Evolutionary conservation across 2,888 invertebrate species (phyloP).

Genomic region (Drepanosiphum platanoidis): DNA sequence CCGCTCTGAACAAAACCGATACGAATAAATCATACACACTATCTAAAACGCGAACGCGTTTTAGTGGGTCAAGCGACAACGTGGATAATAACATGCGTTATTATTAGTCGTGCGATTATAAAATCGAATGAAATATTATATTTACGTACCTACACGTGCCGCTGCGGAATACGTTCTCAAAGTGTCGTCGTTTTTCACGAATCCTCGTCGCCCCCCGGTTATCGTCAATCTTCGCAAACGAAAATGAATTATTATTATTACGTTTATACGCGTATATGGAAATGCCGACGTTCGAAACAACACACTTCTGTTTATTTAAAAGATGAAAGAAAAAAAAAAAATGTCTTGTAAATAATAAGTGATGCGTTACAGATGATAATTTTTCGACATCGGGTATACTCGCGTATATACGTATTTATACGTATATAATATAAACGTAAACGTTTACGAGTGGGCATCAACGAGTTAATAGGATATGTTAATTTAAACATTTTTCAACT

Average conservation of each 20-base stretch:
- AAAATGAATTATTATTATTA: neutral
- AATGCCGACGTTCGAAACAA: neutral
- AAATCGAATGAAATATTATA: too few relatives aligned
- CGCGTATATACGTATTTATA: too few relatives aligned
- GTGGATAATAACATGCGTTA: too few relatives aligned
- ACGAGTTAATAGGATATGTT: slow-evolving; percentile 51
- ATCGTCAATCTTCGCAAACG: neutral
- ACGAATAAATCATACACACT: too few relatives aligned
- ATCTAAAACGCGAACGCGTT: too few relatives aligned
- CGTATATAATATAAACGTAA: neutral
- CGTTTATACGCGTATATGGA: neutral
- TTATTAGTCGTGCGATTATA: too few relatives aligned
- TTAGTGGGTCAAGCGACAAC: too few relatives aligned
- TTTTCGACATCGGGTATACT: slow-evolving; percentile 6
- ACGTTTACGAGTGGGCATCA: slow-evolving; percentile 39
- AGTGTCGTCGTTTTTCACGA: neutral
- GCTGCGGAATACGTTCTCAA: neutral
- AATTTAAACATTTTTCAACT: slow-evolving; percentile 38
- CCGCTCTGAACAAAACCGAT: too few relatives aligned
- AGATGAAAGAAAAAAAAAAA: neutral
- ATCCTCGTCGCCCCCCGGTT: neutral
- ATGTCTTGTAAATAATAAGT: slow-evolving; percentile 38
- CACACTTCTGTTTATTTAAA: slow-evolving; percentile 16
- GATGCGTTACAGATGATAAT: slow-evolving; percentile 45
- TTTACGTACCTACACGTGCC: too few relatives aligned